Conservation (phyloP, 2,888 invertebrate genomes). For the Pycnomerus fuliginosus region DNA sequence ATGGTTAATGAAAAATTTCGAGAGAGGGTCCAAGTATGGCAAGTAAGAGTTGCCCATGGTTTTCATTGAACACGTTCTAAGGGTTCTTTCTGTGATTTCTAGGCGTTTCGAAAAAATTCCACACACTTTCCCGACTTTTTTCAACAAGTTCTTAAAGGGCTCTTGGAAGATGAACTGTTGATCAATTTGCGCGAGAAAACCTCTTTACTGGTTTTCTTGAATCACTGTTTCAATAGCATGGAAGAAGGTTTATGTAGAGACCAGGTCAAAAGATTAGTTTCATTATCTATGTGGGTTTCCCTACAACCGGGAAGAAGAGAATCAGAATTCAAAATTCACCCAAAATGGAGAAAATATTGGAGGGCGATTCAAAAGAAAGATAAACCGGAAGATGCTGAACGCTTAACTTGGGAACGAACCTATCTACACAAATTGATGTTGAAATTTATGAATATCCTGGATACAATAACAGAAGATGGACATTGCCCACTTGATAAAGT, state of each 20-base stretch:
- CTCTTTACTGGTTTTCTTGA: conserved; percentile 84
- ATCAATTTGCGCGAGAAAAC: conserved; percentile 75
- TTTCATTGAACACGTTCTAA: conserved; percentile 2
- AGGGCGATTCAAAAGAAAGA: conserved; percentile 85
- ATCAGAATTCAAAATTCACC: conserved; percentile 79
- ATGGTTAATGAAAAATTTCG: conserved; percentile 99
- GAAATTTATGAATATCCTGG: conserved; percentile 81
- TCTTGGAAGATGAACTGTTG: conserved; percentile 63
- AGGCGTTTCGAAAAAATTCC: conserved; percentile 76
- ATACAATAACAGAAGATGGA: conserved; percentile 68
- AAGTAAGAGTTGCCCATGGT: conserved; percentile 55
- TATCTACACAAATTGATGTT: conserved; percentile 85
- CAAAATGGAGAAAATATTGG: conserved; percentile 93
- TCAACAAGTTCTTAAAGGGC: conserved; percentile 74
- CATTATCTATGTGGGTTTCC: conserved; percentile 91
- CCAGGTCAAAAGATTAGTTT: conserved; percentile 85
- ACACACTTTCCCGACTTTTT: conserved; percentile 81
- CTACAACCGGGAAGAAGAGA: conserved; percentile 82
- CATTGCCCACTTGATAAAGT: conserved; percentile 57
- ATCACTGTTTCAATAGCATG: conserved; percentile 97
- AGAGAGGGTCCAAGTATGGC: conserved; percentile 96
- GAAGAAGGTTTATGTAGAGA: conserved; percentile 92
- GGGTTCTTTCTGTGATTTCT: conserved; percentile 30
- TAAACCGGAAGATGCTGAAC: conserved; percentile 66
- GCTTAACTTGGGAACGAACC: conserved; percentile 79